Evolutionary conservation across 1,140 invertebrate species (phyloP).

Genomic region (Papilio xuthus): DNA sequence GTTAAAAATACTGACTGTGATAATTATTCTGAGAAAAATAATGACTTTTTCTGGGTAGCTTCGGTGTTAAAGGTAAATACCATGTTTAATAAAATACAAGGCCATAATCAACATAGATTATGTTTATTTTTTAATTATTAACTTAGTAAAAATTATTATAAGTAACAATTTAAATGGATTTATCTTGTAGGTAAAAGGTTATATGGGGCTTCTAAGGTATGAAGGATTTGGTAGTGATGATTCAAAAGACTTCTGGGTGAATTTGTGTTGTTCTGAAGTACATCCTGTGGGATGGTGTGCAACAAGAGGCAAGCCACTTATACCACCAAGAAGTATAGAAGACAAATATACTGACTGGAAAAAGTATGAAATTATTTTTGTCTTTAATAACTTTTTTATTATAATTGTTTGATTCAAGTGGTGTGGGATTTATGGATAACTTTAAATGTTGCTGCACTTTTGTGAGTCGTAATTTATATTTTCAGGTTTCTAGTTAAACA

Average conservation of each 20-base stretch:
- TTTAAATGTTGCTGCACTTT: neutral
- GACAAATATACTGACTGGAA: conserved; percentile 98
- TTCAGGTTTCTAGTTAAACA: conserved; percentile 91
- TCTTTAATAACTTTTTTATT: neutral
- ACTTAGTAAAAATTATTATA: neutral
- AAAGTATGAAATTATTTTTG: conserved; percentile 71
- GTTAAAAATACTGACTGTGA: conserved; percentile 95
- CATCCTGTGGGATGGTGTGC: conserved; percentile 99
- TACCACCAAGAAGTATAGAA: conserved; percentile 95
- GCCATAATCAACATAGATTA: no score
- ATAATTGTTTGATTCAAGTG: neutral
- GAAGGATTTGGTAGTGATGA: conserved; percentile 95
- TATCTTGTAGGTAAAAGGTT: conserved; percentile 87
- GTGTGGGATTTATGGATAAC: neutral
- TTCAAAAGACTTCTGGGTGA: conserved; percentile 97
- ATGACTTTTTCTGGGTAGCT: conserved; percentile 97
- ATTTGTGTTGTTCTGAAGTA: conserved; percentile 95
- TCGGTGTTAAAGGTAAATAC: conserved; percentile 88
- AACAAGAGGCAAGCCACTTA: conserved; percentile 95
- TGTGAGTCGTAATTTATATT: conserved; percentile 35
- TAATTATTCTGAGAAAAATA: conserved; percentile 86
- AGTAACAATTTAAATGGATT: conserved; percentile 8
- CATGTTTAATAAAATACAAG: neutral
- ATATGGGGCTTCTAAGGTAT: conserved; percentile 95
- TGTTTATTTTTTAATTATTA: neutral